Base-by-base conservation (phyloP, 2,888 invertebrate species). In the Chloromyia formosa region DNA sequence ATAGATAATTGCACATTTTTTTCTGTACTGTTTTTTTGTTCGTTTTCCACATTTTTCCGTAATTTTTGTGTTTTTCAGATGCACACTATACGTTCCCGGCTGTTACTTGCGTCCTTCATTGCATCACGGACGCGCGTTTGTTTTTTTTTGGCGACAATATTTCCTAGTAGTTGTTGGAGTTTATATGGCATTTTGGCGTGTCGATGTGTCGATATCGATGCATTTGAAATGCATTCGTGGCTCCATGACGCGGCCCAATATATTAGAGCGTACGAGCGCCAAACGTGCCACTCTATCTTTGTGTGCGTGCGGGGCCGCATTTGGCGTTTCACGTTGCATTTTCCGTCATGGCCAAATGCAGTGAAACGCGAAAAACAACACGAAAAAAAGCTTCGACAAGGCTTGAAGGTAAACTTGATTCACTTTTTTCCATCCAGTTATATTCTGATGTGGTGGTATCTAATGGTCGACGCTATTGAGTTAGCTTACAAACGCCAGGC, bases 261-360 rank as follows among this genome's bases (percentile, higher is more conserved):
- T n/a, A n/a, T n/a, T n/a, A n/a, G n/a, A 35, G 27, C 27, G 27
- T 7, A 7, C 2, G 27, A 35, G 3, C 27, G 27, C 27, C 27
- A 35, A 35, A 35, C 7, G 27, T 4, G 27, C 27, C 27, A 35
- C 27, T 35, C 27, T 35, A 35, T 35, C 27, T 35, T 54, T 53
- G 75, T 64, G 23, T 64, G 75, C 73, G 68, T 56, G 58, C 27
- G 60, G 16, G 45, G 53, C 45, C 56, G 58, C 66, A 35, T 64
- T 61, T 23, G 49, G 75, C 75, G 73, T 73, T 75, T 73, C 73
- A 68, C 73, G 74, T 73, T 76, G 73, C 74, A 76, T 61, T 76
- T 74, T 74, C 71, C 71, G 66, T 66, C 75, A 76, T 76, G 76
- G 74, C 60, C 74, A 76, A 74, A 73, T 74, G 76, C 74, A 76